Evolutionary conservation across 2,113 vertebrate genomes (phyloP).

Genomic region (Meriones unguiculatus): DNA sequence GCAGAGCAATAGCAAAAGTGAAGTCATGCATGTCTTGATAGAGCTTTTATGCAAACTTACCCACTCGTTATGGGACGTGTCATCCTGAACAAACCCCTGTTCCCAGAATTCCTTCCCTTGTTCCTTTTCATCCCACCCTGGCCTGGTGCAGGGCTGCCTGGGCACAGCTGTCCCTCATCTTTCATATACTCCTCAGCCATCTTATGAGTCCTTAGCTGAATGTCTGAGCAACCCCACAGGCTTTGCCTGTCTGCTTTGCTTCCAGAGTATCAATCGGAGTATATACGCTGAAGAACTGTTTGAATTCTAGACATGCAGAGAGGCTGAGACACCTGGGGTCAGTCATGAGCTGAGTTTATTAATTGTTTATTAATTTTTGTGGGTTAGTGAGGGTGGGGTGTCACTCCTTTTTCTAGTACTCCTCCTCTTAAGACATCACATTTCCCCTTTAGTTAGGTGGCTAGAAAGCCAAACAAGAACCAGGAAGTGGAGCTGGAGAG

Average conservation of each 20-base stretch:
- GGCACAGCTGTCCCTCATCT: background rate
- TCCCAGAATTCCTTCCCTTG: background rate
- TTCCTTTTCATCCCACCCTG: background rate
- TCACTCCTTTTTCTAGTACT: background rate
- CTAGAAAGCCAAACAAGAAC: background rate
- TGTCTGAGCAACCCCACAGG: background rate
- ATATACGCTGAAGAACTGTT: background rate
- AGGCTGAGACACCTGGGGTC: background rate
- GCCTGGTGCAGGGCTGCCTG: background rate
- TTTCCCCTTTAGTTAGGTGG: background rate
- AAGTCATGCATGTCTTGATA: background rate
- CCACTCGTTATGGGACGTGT: background rate
- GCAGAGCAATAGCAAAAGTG: background rate
- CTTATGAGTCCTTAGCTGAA: slow-evolving; percentile 21
- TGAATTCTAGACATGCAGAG: background rate
- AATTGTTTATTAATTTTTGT: background rate
- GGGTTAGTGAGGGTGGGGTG: background rate
- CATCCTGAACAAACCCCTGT: background rate
- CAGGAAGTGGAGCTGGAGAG: background rate
- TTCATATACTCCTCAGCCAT: background rate
- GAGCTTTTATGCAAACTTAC: background rate
- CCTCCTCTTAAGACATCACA: background rate
- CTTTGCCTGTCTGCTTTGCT: background rate
- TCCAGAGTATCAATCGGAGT: background rate
- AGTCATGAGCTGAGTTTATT: background rate